Percentiles rank a stretch among this genome's conserved stretches.
Evolutionary conservation across 2,113 vertebrate genomes (phyloP).

Genomic region (Pluvialis apricaria): DNA sequence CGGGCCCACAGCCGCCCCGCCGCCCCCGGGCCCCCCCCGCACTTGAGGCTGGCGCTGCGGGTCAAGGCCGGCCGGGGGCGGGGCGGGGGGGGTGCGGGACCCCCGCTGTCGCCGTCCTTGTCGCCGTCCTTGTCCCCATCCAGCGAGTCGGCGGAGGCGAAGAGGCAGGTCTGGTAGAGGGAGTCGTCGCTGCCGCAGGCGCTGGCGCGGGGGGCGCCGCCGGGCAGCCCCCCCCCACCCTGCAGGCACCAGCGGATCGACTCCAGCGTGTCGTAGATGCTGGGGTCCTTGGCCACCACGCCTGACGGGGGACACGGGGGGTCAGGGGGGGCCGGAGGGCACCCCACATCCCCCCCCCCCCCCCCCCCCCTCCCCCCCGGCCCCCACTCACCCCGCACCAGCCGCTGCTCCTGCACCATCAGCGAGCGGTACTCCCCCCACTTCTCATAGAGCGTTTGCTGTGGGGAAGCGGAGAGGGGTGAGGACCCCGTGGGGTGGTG

Average conservation of each 20-base stretch:
- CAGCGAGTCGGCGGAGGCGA: constrained; percentile 45
- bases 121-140: not conserved
- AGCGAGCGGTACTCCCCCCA: constrained; percentile 93
- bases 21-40: constrained; percentile 41
- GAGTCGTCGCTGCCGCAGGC: constrained; percentile 79
- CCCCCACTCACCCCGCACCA: constrained; percentile 84
- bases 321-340: not conserved
- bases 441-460: constrained; percentile 96
- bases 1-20: constrained; percentile 53
- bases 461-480: not conserved
- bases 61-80: not conserved
- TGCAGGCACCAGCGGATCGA: constrained; percentile 84
- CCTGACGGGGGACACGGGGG: constrained; percentile 60
- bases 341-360: not conserved
- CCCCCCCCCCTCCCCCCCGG: rapidly evolving
- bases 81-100: not conserved
- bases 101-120: not conserved
- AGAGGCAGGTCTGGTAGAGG: constrained; percentile 90
- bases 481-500: not conserved
- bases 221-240: constrained; percentile 65
- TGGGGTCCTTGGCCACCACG: constrained; percentile 89
- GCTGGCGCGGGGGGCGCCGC: constrained; percentile 59
- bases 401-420: constrained; percentile 93
- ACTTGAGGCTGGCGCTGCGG: constrained; percentile 88
- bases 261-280: constrained; percentile 91